Conservation (phyloP, 2,888 invertebrate genomes). For the Rhingia rostrata region DNA sequence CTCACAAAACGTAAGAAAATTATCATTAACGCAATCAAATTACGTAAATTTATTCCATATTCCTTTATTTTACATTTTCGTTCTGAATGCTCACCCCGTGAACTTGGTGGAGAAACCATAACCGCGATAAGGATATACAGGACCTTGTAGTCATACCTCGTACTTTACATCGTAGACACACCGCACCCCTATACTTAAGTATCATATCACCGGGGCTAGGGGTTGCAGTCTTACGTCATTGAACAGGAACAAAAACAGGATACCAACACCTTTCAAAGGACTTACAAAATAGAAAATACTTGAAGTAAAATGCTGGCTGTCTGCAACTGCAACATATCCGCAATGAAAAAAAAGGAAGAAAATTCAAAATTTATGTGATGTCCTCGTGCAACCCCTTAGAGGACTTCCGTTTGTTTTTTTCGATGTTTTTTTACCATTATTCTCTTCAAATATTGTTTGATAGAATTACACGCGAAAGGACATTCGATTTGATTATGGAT, state of each 20-base stretch:
- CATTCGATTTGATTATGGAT: slow-evolving; percentile 23
- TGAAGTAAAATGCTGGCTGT: slow-evolving; percentile 66
- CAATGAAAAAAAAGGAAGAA: slow-evolving; percentile 42
- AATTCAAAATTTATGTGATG: slow-evolving; percentile 51
- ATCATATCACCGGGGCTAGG: slow-evolving; percentile 67
- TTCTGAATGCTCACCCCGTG: slow-evolving; percentile 60
- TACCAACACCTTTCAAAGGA: slow-evolving; percentile 47
- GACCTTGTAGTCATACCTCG: slow-evolving; percentile 8
- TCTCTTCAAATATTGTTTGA: slow-evolving; percentile 69
- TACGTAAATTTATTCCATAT: slow-evolving; percentile 73
- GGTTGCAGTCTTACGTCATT: slow-evolving; percentile 65
- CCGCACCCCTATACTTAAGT: slow-evolving; percentile 67
- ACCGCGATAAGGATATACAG: slow-evolving; percentile 67
- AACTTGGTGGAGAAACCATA: slow-evolving; percentile 62
- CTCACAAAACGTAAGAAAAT: slow-evolving; percentile 39
- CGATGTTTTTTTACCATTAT: slow-evolving; percentile 6
- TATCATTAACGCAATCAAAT: slow-evolving; percentile 69
- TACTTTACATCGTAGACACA: slow-evolving; percentile 53
- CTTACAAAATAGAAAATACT: slow-evolving; percentile 8
- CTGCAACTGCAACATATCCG: slow-evolving; percentile 38
- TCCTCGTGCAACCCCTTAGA: slow-evolving; percentile 46
- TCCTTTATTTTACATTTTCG: slow-evolving; percentile 26
- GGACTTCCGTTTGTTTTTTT: slow-evolving; percentile 6
- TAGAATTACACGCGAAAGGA: slow-evolving; percentile 54
- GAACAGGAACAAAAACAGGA: slow-evolving; percentile 64